Percentiles rank a stretch among this genome's conserved stretches.
Evolutionary conservation across 2,113 vertebrate genomes (phyloP).

Genomic region (Syrmaticus mikado): DNA sequence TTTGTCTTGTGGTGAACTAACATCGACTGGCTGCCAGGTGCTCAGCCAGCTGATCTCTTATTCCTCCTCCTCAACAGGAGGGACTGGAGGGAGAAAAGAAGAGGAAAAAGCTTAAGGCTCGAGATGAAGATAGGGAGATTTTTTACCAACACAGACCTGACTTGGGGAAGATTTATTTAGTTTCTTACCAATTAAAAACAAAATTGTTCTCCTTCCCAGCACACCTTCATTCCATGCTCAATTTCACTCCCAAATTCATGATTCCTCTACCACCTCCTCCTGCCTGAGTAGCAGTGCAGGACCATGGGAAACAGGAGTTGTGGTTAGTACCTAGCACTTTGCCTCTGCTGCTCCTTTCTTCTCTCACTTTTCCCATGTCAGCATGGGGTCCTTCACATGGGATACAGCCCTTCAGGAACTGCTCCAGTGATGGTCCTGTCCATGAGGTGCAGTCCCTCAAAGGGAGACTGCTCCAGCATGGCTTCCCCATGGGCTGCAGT

Average conservation of each 20-base stretch:
- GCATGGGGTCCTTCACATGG: too few relatives aligned
- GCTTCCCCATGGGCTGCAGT: not conserved
- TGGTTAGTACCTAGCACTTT: not conserved
- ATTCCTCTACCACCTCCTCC: not conserved
- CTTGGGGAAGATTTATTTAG: not conserved
- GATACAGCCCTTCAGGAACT: not conserved
- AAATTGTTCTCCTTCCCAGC: not conserved
- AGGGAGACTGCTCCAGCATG: not conserved
- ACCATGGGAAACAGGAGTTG: not conserved
- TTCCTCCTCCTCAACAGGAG: not conserved
- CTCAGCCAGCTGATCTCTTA: rapidly evolving
- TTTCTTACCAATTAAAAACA: not conserved
- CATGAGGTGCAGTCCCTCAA: rapidly evolving
- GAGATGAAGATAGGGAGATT: not conserved
- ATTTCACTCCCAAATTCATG: not conserved
- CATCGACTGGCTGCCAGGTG: not conserved
- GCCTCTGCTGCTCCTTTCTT: not conserved
- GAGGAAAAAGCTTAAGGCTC: not conserved
- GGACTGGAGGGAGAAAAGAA: not conserved
- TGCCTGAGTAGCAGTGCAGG: not conserved
- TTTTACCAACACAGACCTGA: not conserved
- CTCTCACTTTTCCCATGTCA: not conserved
- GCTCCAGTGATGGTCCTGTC: not conserved
- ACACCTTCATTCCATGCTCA: not conserved
- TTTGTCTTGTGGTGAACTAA: not conserved